Evolutionary conservation across 2,888 invertebrate species (phyloP).

Genomic region (Idaea aversata): DNA sequence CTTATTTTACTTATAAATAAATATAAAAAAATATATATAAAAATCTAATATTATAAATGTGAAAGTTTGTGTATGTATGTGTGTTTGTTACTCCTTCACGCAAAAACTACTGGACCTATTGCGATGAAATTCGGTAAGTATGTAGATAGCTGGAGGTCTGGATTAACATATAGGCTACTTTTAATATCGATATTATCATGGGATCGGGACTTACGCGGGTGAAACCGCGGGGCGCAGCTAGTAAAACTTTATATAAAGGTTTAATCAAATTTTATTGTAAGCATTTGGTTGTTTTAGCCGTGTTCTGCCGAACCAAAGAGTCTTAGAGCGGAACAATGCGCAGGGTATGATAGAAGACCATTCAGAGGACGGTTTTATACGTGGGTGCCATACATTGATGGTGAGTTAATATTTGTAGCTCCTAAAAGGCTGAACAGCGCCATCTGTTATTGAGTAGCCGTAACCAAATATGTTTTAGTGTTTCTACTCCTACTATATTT

Average conservation of each 20-base stretch:
- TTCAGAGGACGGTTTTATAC: constrained; percentile 87
- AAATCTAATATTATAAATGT: no score
- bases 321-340: constrained; percentile 87
- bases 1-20: constrained; percentile 3
- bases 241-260: no score
- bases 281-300: constrained; percentile 69
- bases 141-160: no score
- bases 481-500: neutral
- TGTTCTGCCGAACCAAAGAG: constrained; percentile 82
- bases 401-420: constrained; percentile 64
- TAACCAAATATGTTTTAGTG: neutral
- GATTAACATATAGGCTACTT: no score
- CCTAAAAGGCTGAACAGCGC: neutral
- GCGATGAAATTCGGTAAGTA: no score
- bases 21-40: no score
- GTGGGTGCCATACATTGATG: constrained; percentile 90
- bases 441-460: neutral
- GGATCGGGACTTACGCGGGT: no score
- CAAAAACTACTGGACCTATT: no score
- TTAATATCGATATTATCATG: no score
- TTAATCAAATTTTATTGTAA: neutral
- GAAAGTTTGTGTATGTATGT: no score
- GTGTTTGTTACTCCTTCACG: no score
- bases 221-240: no score
- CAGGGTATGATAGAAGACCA: constrained; percentile 84